A percentile compares a stretch with the other conserved stretches of the same genome.
These are phyloP conservation scores for Athalia circularis DNA, from an alignment of 2,888 invertebrate genomes.

Conservation along the genomic window DNA sequence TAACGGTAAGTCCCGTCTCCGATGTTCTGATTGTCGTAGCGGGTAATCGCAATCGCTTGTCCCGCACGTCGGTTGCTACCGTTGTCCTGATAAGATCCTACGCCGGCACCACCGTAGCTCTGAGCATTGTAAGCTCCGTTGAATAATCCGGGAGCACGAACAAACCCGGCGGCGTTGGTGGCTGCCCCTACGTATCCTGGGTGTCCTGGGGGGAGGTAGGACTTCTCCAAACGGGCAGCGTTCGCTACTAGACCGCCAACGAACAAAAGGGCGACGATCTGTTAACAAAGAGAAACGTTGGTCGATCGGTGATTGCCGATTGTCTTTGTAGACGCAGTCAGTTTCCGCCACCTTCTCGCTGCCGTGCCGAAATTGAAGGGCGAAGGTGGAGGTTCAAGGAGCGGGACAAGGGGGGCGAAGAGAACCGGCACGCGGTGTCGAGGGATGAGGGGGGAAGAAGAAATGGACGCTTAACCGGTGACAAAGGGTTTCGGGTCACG, in stretches of 20 bases:
- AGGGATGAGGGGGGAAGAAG: no score
- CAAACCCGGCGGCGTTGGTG: constrained; percentile 51
- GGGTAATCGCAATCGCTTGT: constrained; percentile 47
- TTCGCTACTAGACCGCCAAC: constrained; percentile 48
- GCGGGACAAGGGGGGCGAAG: background rate
- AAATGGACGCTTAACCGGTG: background rate
- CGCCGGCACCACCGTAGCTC: background rate
- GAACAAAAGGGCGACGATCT: constrained; percentile 37
- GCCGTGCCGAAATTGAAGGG: background rate
- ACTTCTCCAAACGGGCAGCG: constrained; percentile 56
- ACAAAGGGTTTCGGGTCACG: constrained; percentile 1
- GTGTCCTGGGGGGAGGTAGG: constrained; percentile 55
- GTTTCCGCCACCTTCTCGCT: background rate
- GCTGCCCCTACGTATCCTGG: constrained; percentile 50
- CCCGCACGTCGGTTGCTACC: constrained; percentile 22
- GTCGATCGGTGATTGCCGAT: constrained; percentile 26
- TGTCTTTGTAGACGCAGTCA: constrained; percentile 10
- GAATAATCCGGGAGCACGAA: constrained; percentile 52
- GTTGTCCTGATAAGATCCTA: constrained; percentile 40
- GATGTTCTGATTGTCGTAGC: constrained; percentile 47
- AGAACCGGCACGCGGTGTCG: background rate
- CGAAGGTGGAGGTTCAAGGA: background rate
- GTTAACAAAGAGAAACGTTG: constrained; percentile 25
- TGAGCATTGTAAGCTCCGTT: constrained; percentile 45
- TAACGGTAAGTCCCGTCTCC: constrained; percentile 49